Evolutionary conservation across 1,140 invertebrate species (phyloP).

Genomic region (Drosophila paulistorum): DNA sequence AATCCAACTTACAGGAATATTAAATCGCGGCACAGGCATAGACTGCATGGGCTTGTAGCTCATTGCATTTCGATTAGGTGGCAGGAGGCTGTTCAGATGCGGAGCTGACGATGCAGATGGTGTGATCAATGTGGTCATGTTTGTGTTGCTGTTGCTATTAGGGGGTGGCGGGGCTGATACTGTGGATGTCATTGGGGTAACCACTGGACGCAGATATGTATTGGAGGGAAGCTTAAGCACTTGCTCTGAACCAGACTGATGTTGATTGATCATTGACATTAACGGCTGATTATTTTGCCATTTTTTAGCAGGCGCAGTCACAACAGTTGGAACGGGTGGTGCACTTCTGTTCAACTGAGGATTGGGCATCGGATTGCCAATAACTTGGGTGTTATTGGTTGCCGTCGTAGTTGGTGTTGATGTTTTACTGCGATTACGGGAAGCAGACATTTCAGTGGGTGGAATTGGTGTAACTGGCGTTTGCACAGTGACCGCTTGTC

Average conservation of each 20-base stretch:
- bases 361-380: neutral
- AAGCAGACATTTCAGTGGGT: conserved; percentile 1
- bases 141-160: conserved; percentile 8
- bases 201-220: conserved; percentile 48
- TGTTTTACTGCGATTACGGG: neutral
- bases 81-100: conserved; percentile 46
- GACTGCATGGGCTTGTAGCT: conserved; percentile 43
- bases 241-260: conserved; percentile 45
- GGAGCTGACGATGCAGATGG: conserved; percentile 19
- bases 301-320: conserved; percentile 31
- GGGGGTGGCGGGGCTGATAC: conserved; percentile 22
- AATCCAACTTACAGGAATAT: conserved; percentile 58
- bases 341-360: conserved; percentile 2
- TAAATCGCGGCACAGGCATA: conserved; percentile 54
- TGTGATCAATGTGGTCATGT: conserved; percentile 28
- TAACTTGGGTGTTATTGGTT: conserved; percentile 3
- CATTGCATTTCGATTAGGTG: conserved; percentile 37
- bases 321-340: neutral
- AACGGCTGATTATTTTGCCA: conserved; percentile 33
- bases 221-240: conserved; percentile 49
- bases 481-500: conserved; percentile 31
- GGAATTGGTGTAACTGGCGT: neutral
- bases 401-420: neutral
- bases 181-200: conserved; percentile 26
- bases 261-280: conserved; percentile 41